A percentile compares a stretch with the other conserved stretches of the same genome.
Conservation (phyloP, 2,888 invertebrate genomes). For the Sarcophaga caerulescens region DNA sequence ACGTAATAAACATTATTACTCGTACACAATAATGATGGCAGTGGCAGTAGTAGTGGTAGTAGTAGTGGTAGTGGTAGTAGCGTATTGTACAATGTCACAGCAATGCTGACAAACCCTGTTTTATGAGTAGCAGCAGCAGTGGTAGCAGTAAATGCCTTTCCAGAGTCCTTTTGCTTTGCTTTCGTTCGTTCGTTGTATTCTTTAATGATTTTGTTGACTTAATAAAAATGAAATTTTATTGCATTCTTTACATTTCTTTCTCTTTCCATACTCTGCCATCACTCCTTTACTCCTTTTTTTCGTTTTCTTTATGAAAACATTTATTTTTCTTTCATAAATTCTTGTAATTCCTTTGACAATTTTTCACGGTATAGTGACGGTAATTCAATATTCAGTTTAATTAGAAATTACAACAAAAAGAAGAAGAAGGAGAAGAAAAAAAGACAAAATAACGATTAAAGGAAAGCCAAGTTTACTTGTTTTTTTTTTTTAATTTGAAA, state of each 20-base stretch:
- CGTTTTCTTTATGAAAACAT: constrained; percentile 49
- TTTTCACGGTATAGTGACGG: constrained; percentile 41
- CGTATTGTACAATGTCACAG: neutral
- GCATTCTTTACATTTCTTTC: constrained; percentile 51
- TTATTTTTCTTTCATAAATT: constrained; percentile 31
- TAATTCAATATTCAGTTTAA: constrained; percentile 62
- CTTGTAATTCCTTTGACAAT: constrained; percentile 59
- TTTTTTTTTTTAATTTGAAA: too few relatives aligned
- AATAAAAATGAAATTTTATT: constrained; percentile 60
- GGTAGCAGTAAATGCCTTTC: neutral
- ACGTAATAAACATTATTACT: constrained; percentile 36
- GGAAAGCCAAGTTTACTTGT: too few relatives aligned
- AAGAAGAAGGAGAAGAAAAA: neutral
- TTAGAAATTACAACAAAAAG: constrained; percentile 34
- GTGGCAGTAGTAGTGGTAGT: constrained; percentile 30
- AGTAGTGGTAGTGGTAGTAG: constrained; percentile 7
- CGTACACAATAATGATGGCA: constrained; percentile 20
- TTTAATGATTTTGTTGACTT: constrained; percentile 35
- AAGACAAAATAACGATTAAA: neutral
- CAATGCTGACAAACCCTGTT: neutral
- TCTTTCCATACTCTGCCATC: constrained; percentile 14
- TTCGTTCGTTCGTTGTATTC: constrained; percentile 3
- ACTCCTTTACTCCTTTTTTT: too few relatives aligned
- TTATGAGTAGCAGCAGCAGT: neutral
- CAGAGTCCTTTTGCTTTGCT: neutral